Base-by-base conservation (phyloP, 2,888 invertebrate genomes). In the Ectemnius cavifrons region DNA sequence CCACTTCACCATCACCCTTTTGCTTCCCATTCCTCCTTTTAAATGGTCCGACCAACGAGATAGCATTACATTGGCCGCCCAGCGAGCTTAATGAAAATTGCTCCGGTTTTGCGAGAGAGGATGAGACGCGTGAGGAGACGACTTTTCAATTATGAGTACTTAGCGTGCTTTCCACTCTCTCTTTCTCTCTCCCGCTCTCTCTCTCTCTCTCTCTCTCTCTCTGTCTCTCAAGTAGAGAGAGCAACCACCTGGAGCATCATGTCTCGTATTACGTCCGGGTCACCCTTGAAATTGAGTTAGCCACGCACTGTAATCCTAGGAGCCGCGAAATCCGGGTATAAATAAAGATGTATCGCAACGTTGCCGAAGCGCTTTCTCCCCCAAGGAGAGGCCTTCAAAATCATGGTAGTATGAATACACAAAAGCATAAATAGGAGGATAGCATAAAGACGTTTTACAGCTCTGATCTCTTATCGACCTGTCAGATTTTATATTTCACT, bases 141-240 rank as follows among this genome's bases (percentile, higher is more conserved):
- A 74, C 70, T 79, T 77, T 80, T 71, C 80, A 79, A 79, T 80
- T 80, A 80, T 70, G 67, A 18, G 58, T 69, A 65, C 58, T 74
- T 79, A 78, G 37, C 37, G 37, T 8, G 37, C 37, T 11, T 37
- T 37, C 5, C 37, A 0, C 37, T 8, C 37, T 6, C 37, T 1
- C 37, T 11, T 1, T 0, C 37, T 1, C 20, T 6, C 28, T 3
- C 8, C 8, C 1, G 1, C 28, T 37, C 37, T 37, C 5, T 37
- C 37, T 37, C 5, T 11, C 8, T 8, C 28, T 20, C 20, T 6
- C 28, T 37, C 2, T 37, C 37, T 37, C 37, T 37, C 37, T 37
- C 5, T 8, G 8, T 37, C 37, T 11, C 8, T 11, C 37, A 11
- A 37, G 37, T 2, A 4, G 11, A 37, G 37, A 37, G 37, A 37